A percentile compares a stretch with the other conserved stretches of the same genome.
phyloP scores from a whole-genome alignment of 2,797 vertebrate species.

The Gallinago stenura region DNA sequence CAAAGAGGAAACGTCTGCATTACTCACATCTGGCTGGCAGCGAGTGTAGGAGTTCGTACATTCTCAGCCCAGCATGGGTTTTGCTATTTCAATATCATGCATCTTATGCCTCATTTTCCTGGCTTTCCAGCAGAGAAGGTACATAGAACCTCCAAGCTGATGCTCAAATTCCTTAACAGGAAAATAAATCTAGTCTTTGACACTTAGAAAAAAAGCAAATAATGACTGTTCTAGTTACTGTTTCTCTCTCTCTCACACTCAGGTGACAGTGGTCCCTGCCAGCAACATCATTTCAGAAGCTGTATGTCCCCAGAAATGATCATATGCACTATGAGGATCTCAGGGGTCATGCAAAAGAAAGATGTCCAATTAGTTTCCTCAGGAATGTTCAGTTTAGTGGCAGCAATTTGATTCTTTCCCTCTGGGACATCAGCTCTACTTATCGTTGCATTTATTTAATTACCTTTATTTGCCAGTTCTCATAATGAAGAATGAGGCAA shows the following conservation, averaged over 20 bases:
- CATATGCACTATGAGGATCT: not conserved
- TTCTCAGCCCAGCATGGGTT: not conserved
- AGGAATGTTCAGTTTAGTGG: not conserved
- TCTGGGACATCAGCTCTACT: conserved; percentile 14
- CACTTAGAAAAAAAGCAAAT: not conserved
- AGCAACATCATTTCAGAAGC: not conserved
- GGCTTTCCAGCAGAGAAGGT: not conserved
- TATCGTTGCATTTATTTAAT: not conserved
- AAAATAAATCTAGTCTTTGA: not conserved
- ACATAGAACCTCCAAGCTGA: not conserved
- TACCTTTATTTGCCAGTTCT: not conserved
- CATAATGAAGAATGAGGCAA: not conserved
- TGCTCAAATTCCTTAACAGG: not conserved
- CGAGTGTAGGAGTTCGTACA: accelerated
- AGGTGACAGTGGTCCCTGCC: not conserved
- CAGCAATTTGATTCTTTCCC: conserved; percentile 8
- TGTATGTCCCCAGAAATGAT: not conserved
- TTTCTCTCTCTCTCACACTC: not conserved
- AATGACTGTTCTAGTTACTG: not conserved
- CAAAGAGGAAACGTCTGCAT: conserved; percentile 39
- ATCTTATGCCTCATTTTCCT: not conserved
- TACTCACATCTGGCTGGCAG: conserved; percentile 62
- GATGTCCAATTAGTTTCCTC: conserved; percentile 26
- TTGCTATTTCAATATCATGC: not conserved
- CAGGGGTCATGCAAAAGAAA: not conserved